These are phyloP conservation scores for Orchesella flavescens DNA, from an alignment of 2,888 invertebrate species.

Conservation along the genomic window DNA sequence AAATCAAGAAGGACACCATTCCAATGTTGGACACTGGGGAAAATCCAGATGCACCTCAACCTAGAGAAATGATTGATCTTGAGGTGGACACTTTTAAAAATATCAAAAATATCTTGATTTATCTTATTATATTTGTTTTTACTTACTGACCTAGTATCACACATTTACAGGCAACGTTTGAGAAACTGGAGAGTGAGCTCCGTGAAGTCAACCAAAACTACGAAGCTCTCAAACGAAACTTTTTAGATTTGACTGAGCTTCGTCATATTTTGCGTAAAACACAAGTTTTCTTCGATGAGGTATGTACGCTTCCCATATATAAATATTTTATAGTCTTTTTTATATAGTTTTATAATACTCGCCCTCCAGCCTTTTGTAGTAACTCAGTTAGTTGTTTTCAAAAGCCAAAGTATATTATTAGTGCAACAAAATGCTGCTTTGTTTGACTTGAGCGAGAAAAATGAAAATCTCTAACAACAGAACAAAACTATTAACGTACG, in stretches of 20 bases:
- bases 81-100: conserved; percentile 80
- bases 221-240: conserved; percentile 96
- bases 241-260: conserved; percentile 94
- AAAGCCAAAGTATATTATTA: neutral
- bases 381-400: neutral
- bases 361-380: neutral
- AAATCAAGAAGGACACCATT: conserved; percentile 96
- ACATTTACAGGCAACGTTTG: conserved; percentile 85
- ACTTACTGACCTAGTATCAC: neutral
- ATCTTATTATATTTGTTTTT: neutral
- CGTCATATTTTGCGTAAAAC: conserved; percentile 97
- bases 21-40: conserved; percentile 99
- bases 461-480: no score
- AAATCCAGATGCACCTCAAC: conserved; percentile 99
- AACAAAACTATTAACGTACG: no score
- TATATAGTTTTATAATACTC: neutral
- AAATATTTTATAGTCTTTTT: neutral
- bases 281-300: conserved; percentile 98
- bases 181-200: conserved; percentile 96
- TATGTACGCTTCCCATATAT: conserved; percentile 76
- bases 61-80: conserved; percentile 98
- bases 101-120: neutral
- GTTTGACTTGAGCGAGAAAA: no score
- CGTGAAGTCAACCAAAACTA: conserved; percentile 99
- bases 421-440: neutral